These are phyloP conservation scores for Rhagophthalmus giganteus DNA, from an alignment of 2,888 invertebrate species.

Conservation along the genomic window DNA sequence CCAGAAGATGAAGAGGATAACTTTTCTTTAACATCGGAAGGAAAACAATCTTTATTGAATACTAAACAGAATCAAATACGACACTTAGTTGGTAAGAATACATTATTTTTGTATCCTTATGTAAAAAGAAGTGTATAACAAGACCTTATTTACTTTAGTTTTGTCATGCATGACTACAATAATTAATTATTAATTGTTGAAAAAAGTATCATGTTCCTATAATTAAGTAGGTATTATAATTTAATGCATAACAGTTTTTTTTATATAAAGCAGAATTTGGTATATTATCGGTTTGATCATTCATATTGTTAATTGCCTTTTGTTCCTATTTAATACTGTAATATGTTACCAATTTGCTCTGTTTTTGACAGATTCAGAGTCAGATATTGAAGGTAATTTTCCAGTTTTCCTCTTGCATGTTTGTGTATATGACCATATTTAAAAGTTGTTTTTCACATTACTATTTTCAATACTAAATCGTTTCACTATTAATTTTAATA, in stretches of 20 bases:
- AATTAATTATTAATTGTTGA: neutral
- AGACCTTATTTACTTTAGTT: too few species aligned
- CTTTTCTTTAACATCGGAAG: slow-evolving; percentile 72
- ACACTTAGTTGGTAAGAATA: slow-evolving; percentile 73
- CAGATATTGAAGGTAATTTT: slow-evolving; percentile 57
- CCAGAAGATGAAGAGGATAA: slow-evolving; percentile 81
- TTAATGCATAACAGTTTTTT: too few species aligned
- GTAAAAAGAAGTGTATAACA: too few species aligned
- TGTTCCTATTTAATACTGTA: slow-evolving; percentile 9
- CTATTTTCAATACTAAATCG: neutral
- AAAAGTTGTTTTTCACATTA: too few species aligned
- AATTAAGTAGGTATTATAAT: neutral
- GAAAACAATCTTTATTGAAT: slow-evolving; percentile 74
- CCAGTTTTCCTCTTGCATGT: slow-evolving; percentile 21
- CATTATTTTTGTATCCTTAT: neutral
- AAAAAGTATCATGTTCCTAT: neutral
- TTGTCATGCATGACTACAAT: slow-evolving; percentile 1
- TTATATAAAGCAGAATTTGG: neutral
- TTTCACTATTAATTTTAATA: too few species aligned
- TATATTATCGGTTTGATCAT: neutral
- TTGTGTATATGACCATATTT: neutral
- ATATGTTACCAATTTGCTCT: slow-evolving; percentile 29
- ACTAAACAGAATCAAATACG: slow-evolving; percentile 78
- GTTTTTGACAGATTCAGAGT: slow-evolving; percentile 52
- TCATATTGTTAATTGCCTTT: slow-evolving; percentile 5